Evolutionary conservation across 2,888 invertebrate species (phyloP), one percentile per base, ranked within the genome.

Genomic region (Ophion slaviceki): DNA sequence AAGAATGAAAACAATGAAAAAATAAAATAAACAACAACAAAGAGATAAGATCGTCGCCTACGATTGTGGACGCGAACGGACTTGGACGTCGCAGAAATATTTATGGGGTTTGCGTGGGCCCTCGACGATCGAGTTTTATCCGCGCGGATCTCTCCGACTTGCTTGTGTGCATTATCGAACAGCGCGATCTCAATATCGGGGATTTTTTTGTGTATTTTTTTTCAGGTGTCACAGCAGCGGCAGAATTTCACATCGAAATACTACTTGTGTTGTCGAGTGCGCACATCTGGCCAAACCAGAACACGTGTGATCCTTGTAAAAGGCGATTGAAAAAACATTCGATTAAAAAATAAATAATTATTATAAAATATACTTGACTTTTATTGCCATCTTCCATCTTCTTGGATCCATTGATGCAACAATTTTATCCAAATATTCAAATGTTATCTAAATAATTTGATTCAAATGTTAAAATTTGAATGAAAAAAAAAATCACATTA

Each of bases 61-160:
- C 53, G 87, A 87, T 86, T 86, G 71, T 76, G 79, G 32, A 24
- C 17, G 76, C 57, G 71, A 79, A 84, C 62, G n/a, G 59, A 81
- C 66, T 76, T 11, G 62, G 76, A 72, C 57, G 68, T 66, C 57
- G 66, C 81, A 76, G 74, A 80, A 79, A 81, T 66, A 68, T 82
- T 57, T 57, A 47, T 57, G 53, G 78, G 74, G 78, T 64, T 79
- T 61, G 78, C 83, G 72, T 80, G 83, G 80, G 57, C 53, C 61
- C 70, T 45, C 61, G 20, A 45, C 77, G 71, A 78, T 78, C 57
- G 70, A 66, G 61, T 61, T 86, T 32, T 86, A 86, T 86, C 83
- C 66, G 61, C 61, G 59, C 32, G 66, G 75, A 80, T 84, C 83
- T 53, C 53, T 81, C 81, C 20, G 76, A 78, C 66, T 70, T 40